Evolutionary conservation across 2,113 vertebrate species (phyloP), one percentile per base, ranked within the genome.

Genomic region (Semicossyphus pulcher): DNA sequence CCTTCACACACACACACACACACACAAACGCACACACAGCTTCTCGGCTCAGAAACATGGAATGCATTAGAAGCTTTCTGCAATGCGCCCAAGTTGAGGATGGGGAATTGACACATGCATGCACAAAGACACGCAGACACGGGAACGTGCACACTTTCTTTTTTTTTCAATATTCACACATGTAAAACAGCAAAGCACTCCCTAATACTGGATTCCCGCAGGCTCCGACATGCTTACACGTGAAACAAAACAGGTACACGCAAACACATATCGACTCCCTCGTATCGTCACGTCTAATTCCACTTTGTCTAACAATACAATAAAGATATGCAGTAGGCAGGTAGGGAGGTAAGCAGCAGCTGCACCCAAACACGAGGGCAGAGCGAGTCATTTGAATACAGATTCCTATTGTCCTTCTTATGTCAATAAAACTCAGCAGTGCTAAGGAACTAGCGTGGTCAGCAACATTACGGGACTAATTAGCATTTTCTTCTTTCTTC

Each of bases 401-500:
- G 89, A 92, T 89, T 91, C 81, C 81, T 79, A 87, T 90, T 91
- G 91, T 92, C 90, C 90, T 90, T 88, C 88, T 89, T 86, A 81
- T 92, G 91, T 91, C 92, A 92, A 92, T 91, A 93, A 83, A 89
- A 89, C 88, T 90, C 87, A 84, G 86, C 86, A 87, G 86, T 80
- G 81, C 80, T 76, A 70, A 66, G 79, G 80, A 91, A 91, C 75
- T 56, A 78, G 89, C 90, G 0, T 53, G 89, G 92, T 93, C 92
- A 93, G 92, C 92, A 93, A 89, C 89, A 91, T 91, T 90, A 89
- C 39, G 64, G 86, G 76, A 75, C 83, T 91, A 91, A 93, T 93
- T 93, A 93, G 86, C 91, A 91, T 91, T 89, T 84, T 89, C 85
- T 91, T 84, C 88, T 90, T 93, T 93, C 92, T 92, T 93, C 85